phyloP scores from a whole-genome alignment of 2,888 invertebrate species.

The Petrolisthes cinctipes region DNA sequence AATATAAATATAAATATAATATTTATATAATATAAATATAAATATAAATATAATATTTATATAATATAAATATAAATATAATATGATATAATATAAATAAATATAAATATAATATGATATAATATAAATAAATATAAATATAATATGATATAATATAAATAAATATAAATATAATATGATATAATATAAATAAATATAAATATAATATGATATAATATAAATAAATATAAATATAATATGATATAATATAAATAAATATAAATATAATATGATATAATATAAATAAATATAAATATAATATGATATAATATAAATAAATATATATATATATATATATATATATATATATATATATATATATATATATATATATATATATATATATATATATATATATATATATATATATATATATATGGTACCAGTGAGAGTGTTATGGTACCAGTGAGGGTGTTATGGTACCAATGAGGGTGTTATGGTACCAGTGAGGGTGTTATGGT shows the following conservation, averaged over 20 bases:
- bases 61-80: background rate
- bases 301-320: background rate
- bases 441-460: too few species aligned
- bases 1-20: too few species aligned
- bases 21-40: too few species aligned
- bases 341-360: conserved; percentile 22
- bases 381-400: background rate
- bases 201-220: background rate
- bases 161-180: background rate
- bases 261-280: background rate
- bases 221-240: background rate
- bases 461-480: too few species aligned
- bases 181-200: conserved; percentile 10
- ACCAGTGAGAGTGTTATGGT: too few species aligned
- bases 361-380: conserved; percentile 22
- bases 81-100: background rate
- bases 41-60: too few species aligned
- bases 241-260: background rate
- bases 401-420: too few species aligned
- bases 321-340: background rate
- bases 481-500: too few species aligned
- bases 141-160: background rate
- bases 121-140: background rate
- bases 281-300: background rate
- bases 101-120: background rate